A percentile compares a stretch with the other conserved stretches of the same genome.
Evolutionary conservation across 1,140 invertebrate genomes (phyloP).

Genomic region (Triops longicaudatus): DNA sequence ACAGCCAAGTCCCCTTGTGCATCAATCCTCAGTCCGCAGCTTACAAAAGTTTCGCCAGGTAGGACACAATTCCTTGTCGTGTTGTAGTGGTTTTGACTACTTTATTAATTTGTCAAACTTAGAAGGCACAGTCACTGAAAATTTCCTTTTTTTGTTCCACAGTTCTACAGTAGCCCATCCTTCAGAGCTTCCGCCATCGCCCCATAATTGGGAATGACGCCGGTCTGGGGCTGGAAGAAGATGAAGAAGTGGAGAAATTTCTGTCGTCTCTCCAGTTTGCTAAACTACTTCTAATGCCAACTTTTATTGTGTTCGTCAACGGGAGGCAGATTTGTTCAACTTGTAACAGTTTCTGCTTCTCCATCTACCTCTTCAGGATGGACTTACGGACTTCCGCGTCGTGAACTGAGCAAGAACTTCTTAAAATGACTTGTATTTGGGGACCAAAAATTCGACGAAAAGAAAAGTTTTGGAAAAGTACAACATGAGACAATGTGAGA

Average conservation of each 20-base stretch:
- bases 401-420: background rate
- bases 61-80: conserved; percentile 47
- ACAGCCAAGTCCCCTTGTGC: conserved; percentile 86
- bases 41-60: conserved; percentile 94
- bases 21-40: conserved; percentile 98
- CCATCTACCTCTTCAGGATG: background rate
- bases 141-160: conserved; percentile 46
- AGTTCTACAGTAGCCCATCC: conserved; percentile 92
- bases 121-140: background rate
- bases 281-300: background rate
- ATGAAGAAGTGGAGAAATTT: background rate
- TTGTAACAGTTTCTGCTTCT: background rate
- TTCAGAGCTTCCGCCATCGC: conserved; percentile 91
- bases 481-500: background rate
- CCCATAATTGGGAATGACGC: conserved; percentile 87
- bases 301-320: background rate
- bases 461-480: background rate
- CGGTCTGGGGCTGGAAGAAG: background rate
- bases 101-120: background rate
- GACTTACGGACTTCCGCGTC: background rate
- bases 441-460: background rate
- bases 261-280: background rate
- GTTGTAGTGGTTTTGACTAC: no score
- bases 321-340: background rate
- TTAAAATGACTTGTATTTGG: background rate